These are phyloP conservation scores for Morelia viridis DNA, from an alignment of 2,797 vertebrate species.

Conservation along the genomic window DNA sequence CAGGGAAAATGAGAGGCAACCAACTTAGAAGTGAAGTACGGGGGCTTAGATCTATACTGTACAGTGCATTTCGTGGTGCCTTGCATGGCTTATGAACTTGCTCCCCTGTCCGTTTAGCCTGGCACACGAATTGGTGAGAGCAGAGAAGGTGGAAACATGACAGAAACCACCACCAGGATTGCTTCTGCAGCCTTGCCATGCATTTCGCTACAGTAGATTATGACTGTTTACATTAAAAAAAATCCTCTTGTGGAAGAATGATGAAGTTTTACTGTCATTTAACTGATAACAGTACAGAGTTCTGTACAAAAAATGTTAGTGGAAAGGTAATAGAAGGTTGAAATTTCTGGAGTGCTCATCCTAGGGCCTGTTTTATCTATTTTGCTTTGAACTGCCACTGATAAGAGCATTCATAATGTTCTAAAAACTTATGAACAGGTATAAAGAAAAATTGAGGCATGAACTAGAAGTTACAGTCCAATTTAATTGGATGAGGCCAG, in stretches of 20 bases:
- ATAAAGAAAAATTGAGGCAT: not conserved
- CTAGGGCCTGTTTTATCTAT: not conserved
- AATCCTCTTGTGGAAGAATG: not conserved
- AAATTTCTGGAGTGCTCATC: not conserved
- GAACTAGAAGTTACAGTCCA: not conserved
- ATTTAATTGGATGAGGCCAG: not conserved
- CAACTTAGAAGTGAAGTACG: not conserved
- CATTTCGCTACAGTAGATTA: not conserved
- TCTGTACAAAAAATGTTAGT: not conserved
- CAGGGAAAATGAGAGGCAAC: not conserved
- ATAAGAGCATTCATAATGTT: not conserved
- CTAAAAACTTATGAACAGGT: not conserved
- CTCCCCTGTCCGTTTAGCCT: not conserved
- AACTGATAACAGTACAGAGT: not conserved
- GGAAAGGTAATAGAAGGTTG: not conserved
- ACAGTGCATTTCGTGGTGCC: not conserved
- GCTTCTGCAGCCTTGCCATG: not conserved
- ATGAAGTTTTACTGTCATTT: not conserved
- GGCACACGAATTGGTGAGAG: no score
- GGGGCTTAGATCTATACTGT: not conserved
- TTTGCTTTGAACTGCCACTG: not conserved
- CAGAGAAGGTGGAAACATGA: not conserved
- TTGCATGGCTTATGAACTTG: not conserved
- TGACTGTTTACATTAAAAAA: not conserved
- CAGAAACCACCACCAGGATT: not conserved